Evolutionary conservation across 2,888 invertebrate genomes (phyloP).

Genomic region (Bellardia bayeri): DNA sequence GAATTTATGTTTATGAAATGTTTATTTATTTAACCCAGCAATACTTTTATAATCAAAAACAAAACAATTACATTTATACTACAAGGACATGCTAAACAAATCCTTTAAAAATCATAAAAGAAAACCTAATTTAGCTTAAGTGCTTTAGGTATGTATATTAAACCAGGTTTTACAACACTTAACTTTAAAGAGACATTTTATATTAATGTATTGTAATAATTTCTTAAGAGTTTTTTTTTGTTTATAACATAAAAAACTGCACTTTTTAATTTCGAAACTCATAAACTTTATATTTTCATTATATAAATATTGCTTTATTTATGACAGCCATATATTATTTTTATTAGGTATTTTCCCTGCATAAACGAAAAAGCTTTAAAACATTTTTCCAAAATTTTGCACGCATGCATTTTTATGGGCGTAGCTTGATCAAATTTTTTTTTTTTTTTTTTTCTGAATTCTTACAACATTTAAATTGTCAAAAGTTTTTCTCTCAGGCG

Average conservation of each 20-base stretch:
- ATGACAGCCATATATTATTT: not conserved
- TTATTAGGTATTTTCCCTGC: not conserved
- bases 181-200: too few relatives aligned
- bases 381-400: not conserved
- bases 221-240: too few relatives aligned
- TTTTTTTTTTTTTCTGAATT: not conserved
- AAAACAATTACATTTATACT: too few relatives aligned
- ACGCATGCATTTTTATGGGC: not conserved
- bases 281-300: not conserved
- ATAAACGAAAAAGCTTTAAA: not conserved
- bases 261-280: not conserved
- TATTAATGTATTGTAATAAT: too few relatives aligned
- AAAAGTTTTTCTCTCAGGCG: conserved; percentile 10
- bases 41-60: not conserved
- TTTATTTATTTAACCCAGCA: not conserved
- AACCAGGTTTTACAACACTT: too few relatives aligned
- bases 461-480: conserved; percentile 46
- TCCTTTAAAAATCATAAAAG: too few relatives aligned
- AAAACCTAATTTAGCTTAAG: too few relatives aligned
- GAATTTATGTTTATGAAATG: conserved; percentile 37
- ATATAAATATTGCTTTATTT: not conserved
- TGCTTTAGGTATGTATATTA: too few relatives aligned
- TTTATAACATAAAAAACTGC: not conserved
- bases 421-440: not conserved
- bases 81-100: too few relatives aligned